Evolutionary conservation across 1,140 invertebrate species (phyloP), one percentile per base, ranked within the genome.

Genomic region (Psix sp.): DNA sequence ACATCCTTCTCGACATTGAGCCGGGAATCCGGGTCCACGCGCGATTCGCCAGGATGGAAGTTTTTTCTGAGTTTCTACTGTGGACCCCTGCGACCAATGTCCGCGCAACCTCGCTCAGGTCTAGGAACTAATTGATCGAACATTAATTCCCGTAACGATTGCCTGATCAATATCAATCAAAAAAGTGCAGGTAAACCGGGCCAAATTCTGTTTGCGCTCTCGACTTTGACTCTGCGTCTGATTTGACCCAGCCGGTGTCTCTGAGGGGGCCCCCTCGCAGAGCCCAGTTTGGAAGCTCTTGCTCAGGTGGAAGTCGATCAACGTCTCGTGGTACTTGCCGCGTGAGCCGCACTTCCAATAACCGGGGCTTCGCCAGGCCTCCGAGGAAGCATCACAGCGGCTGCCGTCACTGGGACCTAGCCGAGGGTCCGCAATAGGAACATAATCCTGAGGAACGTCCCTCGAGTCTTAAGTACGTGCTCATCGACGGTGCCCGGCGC

Each of bases 401-500:
- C 62, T 39, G 36, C 45, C 26, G 49, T 31, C 26, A 5, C 17
- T 24, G 35, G 39, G 35, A 26, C 24, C 43, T 79, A 77, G 63
- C 65, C 78, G 62, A 63, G 54, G 40, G 49, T 60, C 57, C 57
- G 49, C 39, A 24, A 14, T 36, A 59, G 62, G 63, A 70, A 63
- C 52, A 68, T 67, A 45, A 49, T 43, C 62, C 54, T 48, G 16
- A 56, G 45, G 68, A 73, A 60, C 65, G 63, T 38, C 11, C 65
- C 78, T 68, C 56, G 65, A 48, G 56, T 45, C 49, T 60, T 54
- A 46, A 36, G 43, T 66, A 31, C 38, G 17, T 74, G 36, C 39
- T 70, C 60, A 70, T 74, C 82, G 82, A 81, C 80, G 80, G 71
- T 77, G 79, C 82, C 77, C 80, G 82, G 79, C 81, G 79, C 78